Conservation (phyloP, 2,888 invertebrate species). For the Leucoptera coffeella region DNA sequence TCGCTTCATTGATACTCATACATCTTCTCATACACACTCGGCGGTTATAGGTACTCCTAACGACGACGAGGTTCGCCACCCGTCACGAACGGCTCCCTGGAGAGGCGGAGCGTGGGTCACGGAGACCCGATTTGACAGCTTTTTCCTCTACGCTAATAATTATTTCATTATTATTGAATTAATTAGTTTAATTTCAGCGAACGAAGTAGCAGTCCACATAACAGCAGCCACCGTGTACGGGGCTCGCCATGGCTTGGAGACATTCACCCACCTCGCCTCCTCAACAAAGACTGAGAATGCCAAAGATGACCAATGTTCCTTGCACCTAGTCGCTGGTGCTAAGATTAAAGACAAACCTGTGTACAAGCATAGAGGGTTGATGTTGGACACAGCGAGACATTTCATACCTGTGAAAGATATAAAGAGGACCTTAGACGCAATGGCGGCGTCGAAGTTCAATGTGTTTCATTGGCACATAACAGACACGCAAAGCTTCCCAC, state of each 20-base stretch:
- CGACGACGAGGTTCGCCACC: too few species aligned
- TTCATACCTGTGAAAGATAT: conserved; percentile 69
- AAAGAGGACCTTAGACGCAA: conserved; percentile 70
- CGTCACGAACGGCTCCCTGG: too few species aligned
- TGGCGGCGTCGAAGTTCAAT: conserved; percentile 86
- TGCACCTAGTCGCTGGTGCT: conserved; percentile 58
- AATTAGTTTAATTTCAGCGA: too few species aligned
- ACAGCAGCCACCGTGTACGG: conserved; percentile 62
- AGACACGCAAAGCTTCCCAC: conserved; percentile 89
- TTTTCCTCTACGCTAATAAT: too few species aligned
- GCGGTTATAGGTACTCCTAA: too few species aligned
- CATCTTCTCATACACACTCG: too few species aligned
- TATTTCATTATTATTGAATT: too few species aligned
- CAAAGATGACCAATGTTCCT: conserved; percentile 26
- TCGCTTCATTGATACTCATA: too few species aligned
- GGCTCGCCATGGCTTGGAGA: conserved; percentile 70
- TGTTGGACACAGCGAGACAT: conserved; percentile 86
- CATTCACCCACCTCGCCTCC: conserved; percentile 62
- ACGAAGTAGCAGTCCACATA: conserved; percentile 33
- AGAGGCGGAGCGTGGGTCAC: too few species aligned
- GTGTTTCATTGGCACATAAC: conserved; percentile 90
- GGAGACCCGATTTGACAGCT: too few species aligned
- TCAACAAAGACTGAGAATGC: conserved; percentile 15
- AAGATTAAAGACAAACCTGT: conserved; percentile 71
- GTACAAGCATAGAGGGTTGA: conserved; percentile 78